Conservation (phyloP, 2,113 vertebrate species). For the Trichechus manatus region DNA sequence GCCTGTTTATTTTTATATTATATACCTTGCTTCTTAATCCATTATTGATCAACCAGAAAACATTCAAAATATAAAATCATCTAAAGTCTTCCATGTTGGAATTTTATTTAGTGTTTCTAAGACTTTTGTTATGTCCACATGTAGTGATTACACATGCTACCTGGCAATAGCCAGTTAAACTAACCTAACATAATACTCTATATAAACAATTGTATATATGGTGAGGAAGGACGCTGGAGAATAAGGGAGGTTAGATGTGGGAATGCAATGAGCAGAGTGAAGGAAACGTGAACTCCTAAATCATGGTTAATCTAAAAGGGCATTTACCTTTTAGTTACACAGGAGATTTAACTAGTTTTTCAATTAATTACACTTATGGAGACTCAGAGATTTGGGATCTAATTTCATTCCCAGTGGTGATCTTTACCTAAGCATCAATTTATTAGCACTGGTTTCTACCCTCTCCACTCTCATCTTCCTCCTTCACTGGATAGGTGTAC, state of each 20-base stretch:
- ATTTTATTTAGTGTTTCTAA: not conserved
- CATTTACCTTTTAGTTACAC: not conserved
- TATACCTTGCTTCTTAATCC: not conserved
- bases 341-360: not conserved
- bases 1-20: not conserved
- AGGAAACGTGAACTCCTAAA: not conserved
- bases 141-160: not conserved
- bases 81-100: not conserved
- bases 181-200: not conserved
- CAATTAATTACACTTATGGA: not conserved
- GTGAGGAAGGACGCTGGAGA: not conserved
- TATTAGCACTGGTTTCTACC: not conserved
- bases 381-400: not conserved
- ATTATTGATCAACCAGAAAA: not conserved
- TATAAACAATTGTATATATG: not conserved
- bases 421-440: not conserved
- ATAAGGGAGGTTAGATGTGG: not conserved
- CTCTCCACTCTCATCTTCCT: accelerated
- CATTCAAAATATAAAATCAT: not conserved
- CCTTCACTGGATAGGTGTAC: not conserved
- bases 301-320: not conserved
- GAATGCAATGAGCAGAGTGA: not conserved
- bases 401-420: not conserved
- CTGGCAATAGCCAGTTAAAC: not conserved
- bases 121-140: not conserved